Base-by-base conservation (phyloP, 2,113 vertebrate species). In the Sphaerodactylus townsendi region DNA sequence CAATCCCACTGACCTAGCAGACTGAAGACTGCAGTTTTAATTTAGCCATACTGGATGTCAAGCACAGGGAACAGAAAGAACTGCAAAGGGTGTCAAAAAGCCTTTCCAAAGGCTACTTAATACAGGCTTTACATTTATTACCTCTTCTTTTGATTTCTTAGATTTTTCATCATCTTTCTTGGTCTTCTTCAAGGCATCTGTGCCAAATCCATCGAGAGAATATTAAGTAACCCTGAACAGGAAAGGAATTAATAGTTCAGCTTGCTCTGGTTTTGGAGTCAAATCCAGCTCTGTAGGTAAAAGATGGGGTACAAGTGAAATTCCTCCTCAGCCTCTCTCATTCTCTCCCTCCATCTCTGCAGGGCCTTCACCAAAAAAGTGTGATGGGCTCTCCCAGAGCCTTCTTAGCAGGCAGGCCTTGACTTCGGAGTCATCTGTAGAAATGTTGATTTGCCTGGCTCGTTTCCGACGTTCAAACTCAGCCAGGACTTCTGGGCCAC, bases 391-490 rank as follows among this genome's bases (percentile, higher is more conserved):
- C 98, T 0, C 98, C 98, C 0, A 99, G 96, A 0, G 98, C 98
- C n/a, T n/a, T n/a, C n/a, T n/a, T 59, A 98, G 93, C 5, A 99
- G 95, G 50, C 98, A 98, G 1, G 98, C 99, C 89, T 99, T 99
- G 80, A 99, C 99, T 90, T 99, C 99, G 0, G 96, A 96, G 80
- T 99, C 99, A 0, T 99, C 99, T 0, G 99, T 99, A 88, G 99
- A 99, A 4, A 99, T 98, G 0, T 98, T 99, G 94, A 99, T 99
- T 88, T 99, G 98, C 69, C 99, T 91, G 0, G 99, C 98, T 83
- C 99, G 91, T 79, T 98, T 98, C 56, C 99, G 96, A 72, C 98
- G 97, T 94, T 99, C 99, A 10, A 99, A 99, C 70, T 99, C 99
- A 0, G 97, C 98, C 50, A 99, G 94, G 0, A 98, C 98, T 44